These are phyloP conservation scores for Schrankia costaestrigalis DNA, from an alignment of 2,888 invertebrate genomes.

Conservation along the genomic window DNA sequence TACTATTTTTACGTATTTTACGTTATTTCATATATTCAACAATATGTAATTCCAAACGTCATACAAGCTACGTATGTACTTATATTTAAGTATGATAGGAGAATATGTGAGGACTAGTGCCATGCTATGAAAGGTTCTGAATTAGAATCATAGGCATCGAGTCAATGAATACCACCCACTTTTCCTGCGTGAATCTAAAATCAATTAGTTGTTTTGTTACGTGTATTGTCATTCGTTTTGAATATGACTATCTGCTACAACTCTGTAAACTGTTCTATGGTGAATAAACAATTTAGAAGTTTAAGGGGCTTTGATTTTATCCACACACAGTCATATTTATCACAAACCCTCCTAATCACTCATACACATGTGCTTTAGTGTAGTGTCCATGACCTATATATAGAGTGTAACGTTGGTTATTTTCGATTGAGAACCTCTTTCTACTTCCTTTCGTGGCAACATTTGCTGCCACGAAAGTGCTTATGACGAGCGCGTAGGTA, in stretches of 20 bases:
- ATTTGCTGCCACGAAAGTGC: too few relatives aligned
- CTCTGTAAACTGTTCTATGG: conserved; percentile 72
- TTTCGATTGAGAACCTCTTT: too few relatives aligned
- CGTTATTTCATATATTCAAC: conserved; percentile 29
- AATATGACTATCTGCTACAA: conserved; percentile 55
- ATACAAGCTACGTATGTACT: conserved; percentile 44
- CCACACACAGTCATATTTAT: neutral
- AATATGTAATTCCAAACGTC: conserved; percentile 36
- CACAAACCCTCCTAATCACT: too few relatives aligned
- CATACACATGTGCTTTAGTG: too few relatives aligned
- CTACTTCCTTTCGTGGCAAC: too few relatives aligned
- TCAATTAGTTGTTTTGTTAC: conserved; percentile 66
- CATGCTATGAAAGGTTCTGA: conserved; percentile 80
- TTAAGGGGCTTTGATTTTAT: conserved; percentile 27
- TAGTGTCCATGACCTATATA: too few relatives aligned
- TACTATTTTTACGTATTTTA: conserved; percentile 33
- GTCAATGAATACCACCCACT: conserved; percentile 80
- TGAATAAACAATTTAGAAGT: conserved; percentile 72
- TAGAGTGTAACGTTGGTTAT: too few relatives aligned
- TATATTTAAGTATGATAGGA: conserved; percentile 76
- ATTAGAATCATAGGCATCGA: conserved; percentile 78
- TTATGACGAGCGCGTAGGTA: too few relatives aligned
- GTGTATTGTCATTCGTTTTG: conserved; percentile 58
- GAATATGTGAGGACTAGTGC: conserved; percentile 79
- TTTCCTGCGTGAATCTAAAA: conserved; percentile 71